Conservation (phyloP, 2,113 vertebrate genomes). For the Catharus fuscescens region DNA sequence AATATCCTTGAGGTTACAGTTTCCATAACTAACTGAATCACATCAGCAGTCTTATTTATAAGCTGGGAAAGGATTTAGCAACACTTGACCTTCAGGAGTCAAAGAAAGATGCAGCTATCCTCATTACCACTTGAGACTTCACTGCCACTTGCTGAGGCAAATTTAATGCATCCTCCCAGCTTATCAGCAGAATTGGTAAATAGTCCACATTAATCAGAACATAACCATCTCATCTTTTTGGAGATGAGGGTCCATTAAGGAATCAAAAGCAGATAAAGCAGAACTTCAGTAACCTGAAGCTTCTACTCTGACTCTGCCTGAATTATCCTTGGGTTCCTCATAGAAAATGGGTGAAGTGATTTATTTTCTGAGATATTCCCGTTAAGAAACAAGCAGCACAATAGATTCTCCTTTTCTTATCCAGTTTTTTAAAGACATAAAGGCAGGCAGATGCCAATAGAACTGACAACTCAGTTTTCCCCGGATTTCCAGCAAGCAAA, state of each 20-base stretch:
- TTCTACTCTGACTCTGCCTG: not conserved
- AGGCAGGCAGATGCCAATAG: not conserved
- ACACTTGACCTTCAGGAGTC: constrained; percentile 63
- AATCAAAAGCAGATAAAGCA: constrained; percentile 34
- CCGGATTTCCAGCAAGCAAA: not conserved
- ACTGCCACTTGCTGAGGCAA: constrained; percentile 44
- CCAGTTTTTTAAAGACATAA: not conserved
- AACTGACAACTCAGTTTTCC: not conserved
- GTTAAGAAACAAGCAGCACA: not conserved
- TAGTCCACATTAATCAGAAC: constrained; percentile 50
- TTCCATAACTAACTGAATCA: constrained; percentile 44
- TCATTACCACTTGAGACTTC: constrained; percentile 11
- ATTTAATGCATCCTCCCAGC: constrained; percentile 44
- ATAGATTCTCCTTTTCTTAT: not conserved
- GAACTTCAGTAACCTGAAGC: constrained; percentile 12
- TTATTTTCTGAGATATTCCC: constrained; percentile 2
- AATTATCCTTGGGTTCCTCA: not conserved
- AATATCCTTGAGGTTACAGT: constrained; percentile 47
- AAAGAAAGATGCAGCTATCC: constrained; percentile 36
- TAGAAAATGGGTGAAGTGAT: not conserved
- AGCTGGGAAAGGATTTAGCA: constrained; percentile 51
- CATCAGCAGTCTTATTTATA: constrained; percentile 56
- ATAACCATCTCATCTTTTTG: constrained; percentile 17
- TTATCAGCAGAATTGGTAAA: constrained; percentile 65
- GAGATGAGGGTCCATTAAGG: not conserved